A percentile compares a stretch with the other conserved stretches of the same genome.
These are phyloP conservation scores for Bothrops jararaca DNA, from an alignment of 2,113 vertebrate genomes.

Conservation along the genomic window DNA sequence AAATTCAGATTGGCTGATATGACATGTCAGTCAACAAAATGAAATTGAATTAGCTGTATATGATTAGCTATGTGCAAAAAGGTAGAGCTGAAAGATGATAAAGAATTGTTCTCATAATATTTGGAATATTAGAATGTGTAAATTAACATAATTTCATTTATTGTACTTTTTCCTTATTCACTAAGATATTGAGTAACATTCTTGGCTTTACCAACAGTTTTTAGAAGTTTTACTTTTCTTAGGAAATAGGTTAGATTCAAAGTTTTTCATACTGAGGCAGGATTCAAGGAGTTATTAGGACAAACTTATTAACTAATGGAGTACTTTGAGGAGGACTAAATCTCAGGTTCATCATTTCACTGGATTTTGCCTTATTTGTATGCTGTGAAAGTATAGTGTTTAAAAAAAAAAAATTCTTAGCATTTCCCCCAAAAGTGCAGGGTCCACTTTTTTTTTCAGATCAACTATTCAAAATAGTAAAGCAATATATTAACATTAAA, in stretches of 20 bases:
- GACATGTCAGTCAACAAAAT: slow-evolving; percentile 4
- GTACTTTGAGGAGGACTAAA: not conserved
- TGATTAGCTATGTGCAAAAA: not conserved
- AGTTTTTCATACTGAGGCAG: not conserved
- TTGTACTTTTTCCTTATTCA: slow-evolving; percentile 9
- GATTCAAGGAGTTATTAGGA: too few relatives aligned
- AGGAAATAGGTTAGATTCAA: slow-evolving; percentile 16
- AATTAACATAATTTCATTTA: slow-evolving; percentile 5
- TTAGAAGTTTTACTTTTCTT: slow-evolving; percentile 9
- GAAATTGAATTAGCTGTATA: slow-evolving; percentile 9
- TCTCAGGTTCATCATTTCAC: not conserved
- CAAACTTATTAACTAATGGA: not conserved
- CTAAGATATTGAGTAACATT: slow-evolving; percentile 19
- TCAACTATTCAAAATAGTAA: not conserved
- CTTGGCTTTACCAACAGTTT: slow-evolving; percentile 34
- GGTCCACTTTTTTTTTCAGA: not conserved
- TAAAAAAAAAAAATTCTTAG: not conserved
- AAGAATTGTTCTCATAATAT: slow-evolving; percentile 8
- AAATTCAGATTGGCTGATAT: slow-evolving; percentile 23
- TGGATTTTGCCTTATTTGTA: not conserved
- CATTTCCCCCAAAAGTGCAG: not conserved
- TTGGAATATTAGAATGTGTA: slow-evolving; percentile 12
- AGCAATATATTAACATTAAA: not conserved
- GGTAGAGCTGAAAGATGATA: not conserved
- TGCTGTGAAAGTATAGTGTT: not conserved